Base-by-base conservation (phyloP, 2,113 vertebrate species). In the Paratilapia polleni region DNA sequence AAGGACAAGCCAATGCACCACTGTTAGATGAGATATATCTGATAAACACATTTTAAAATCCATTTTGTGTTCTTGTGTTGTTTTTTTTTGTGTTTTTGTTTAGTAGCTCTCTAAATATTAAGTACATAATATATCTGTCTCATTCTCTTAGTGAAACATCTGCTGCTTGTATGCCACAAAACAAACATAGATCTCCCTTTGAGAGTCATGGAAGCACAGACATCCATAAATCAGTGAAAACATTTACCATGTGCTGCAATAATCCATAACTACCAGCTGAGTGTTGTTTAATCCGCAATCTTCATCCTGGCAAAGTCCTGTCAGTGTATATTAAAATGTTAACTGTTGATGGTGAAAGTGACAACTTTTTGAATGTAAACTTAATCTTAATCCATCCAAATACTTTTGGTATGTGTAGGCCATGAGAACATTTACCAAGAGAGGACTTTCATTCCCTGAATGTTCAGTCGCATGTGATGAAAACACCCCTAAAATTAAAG, bases 331-430 rank as follows among this genome's bases (percentile, higher is more conserved):
- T 89, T 81, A 57, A 74, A 78, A 63, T 74, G n/a, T 56, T 19
- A 63, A 2, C 58, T 77, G 68, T 61, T 22, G n/a, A 83, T 58
- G 15, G 36, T 64, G 60, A 68, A 82, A 54, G 57, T 64, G 78
- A 83, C 66, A 43, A 34, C 41, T 79, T 84, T 64, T 66, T 59
- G 11, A 90, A 80, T 76, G 80, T 43, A 61, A 78, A 85, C 75
- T 77, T 85, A 82, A 85, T 88, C 87, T 80, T 77, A 82, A 89
- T 87, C 60, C 78, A 80, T 68, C 82, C 61, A 70, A 86, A 84
- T 77, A 63, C 17, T 57, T 78, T 31, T 78, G 77, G 63, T 68
- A 78, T 9, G 13, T 11, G 8, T 57, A 73, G 78, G 43, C 36
- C 5, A 15, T 20, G 41, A 64, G 76, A 78, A 78, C 80, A 82